Evolutionary conservation across 2,797 vertebrate genomes (phyloP), one percentile per base, ranked within the genome.

Genomic region (Xenopus petersii): DNA sequence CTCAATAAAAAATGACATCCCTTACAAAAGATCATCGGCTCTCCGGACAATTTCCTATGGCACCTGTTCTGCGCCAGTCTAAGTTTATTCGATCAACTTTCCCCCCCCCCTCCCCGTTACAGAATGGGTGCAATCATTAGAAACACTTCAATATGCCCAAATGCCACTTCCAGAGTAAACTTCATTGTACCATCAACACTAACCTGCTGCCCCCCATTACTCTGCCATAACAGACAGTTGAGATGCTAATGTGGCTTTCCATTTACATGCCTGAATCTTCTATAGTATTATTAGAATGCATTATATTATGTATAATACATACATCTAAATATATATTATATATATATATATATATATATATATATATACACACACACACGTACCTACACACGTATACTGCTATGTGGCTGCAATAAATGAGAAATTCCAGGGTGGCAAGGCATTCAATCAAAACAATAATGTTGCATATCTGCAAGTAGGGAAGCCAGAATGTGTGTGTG

Each of bases 141-240:
- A 67, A 72, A 67, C 10, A 55, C 59, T 58, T 62, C 30, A 26
- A 67, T 67, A 24, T 67, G 59, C 64, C 33, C 61, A 76, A 56
- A 84, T 83, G 87, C 87, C 85, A 88, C 83, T 86, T 85, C 73
- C 85, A 88, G 82, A 89, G 87, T 88, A 88, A 89, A 90, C 86
- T 90, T 85, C 80, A 71, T 84, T 85, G 81, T 83, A 86, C 75
- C 88, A 87, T 83, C 86, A 87, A 86, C 87, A 89, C 86, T 84
- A 88, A 89, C 84, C 84, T 80, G 82, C 83, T 84, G 79, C 83
- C 83, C 85, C 85, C 84, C 83, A 86, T 87, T 77, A 81, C 80
- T 82, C 72, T 81, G 80, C 21, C 79, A 81, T 80, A 83, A 80
- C 77, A 82, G 82, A 72, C 83, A 82, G 74, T 81, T 85, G 84